Base-by-base conservation (phyloP, 2,888 invertebrate genomes). In the Dusona sp. region DNA sequence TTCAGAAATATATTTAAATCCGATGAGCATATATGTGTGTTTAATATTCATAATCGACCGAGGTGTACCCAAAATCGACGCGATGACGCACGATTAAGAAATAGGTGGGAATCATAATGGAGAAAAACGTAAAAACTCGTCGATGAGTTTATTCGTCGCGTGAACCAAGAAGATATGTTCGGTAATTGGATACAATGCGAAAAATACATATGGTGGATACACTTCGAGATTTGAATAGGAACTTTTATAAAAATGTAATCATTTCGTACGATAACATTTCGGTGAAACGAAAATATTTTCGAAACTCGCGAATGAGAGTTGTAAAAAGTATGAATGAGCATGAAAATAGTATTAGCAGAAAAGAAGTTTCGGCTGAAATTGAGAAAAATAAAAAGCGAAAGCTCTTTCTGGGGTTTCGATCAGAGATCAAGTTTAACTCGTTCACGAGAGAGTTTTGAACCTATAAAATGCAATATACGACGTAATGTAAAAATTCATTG, bases 1-100 rank as follows among this genome's bases (percentile, higher is more conserved):
- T n/a, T 22, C n/a, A 7, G 22, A 51, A 51, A 78, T 36, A 51
- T 67, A 78, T 77, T 77, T 33, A 11, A 75, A 45, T 45, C 33
- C 67, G 16, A 29, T 19, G 22, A 51, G 11, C n/a, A 29, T 48
- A 22, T 33, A 65, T 38, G 11, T n/a, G 6, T 45, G 22, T 29
- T 36, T 48, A 64, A 29, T 48, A 42, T 64, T 77, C 29, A 19
- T 74, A 42, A 38, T 57, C 11, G 8, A n/a, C 64, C 48, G 29
- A 33, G 64, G 33, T 29, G 64, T 13, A 65, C 33, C 64, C n/a
- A 77, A 64, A 65, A 64, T 25, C 75, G 33, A 65, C n/a, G 22
- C 75, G 38, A 25, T 75, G 74, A 75, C 74, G 25, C 57, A 64
- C 54, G 8, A 72, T 9, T 29, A 1, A 25, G 38, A 45, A 54